Percentiles rank a stretch among this genome's conserved stretches.
These are phyloP conservation scores for Malthinus flaveolus DNA, from an alignment of 2,888 invertebrate species.

Conservation along the genomic window DNA sequence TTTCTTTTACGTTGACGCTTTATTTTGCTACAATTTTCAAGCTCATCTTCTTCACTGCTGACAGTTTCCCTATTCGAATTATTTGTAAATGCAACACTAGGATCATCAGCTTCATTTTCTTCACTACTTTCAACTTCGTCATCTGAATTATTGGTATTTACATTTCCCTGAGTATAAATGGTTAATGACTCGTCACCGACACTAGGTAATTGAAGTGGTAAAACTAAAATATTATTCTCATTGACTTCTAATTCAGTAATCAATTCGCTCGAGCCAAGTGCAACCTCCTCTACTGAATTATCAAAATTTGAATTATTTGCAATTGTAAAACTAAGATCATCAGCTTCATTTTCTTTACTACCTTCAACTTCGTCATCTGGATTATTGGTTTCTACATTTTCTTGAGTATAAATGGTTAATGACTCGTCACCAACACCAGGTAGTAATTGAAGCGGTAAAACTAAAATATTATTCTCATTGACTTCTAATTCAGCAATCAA, in stretches of 20 bases:
- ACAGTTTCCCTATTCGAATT: not conserved
- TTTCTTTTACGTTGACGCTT: conserved; percentile 2
- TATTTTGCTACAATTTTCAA: not conserved
- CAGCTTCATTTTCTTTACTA: not conserved
- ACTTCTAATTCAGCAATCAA: not conserved
- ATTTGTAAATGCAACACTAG: not conserved
- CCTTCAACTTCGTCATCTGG: not conserved
- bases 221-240: not conserved
- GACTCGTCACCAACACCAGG: not conserved
- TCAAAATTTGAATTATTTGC: not conserved
- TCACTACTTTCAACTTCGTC: not conserved
- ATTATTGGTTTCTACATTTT: not conserved
- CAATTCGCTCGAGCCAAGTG: not conserved
- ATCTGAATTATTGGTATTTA: not conserved
- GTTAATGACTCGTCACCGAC: not conserved
- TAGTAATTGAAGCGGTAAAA: not conserved
- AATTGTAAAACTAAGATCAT: not conserved
- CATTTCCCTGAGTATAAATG: not conserved
- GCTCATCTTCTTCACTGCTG: not conserved
- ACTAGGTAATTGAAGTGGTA: not conserved
- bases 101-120: not conserved
- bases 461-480: not conserved
- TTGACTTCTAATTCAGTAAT: not conserved
- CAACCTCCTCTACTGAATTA: not conserved
- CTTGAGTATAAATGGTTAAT: not conserved